These are phyloP conservation scores for Drosophila sp. DNA, from an alignment of 1,140 invertebrate species.

Conservation along the genomic window DNA sequence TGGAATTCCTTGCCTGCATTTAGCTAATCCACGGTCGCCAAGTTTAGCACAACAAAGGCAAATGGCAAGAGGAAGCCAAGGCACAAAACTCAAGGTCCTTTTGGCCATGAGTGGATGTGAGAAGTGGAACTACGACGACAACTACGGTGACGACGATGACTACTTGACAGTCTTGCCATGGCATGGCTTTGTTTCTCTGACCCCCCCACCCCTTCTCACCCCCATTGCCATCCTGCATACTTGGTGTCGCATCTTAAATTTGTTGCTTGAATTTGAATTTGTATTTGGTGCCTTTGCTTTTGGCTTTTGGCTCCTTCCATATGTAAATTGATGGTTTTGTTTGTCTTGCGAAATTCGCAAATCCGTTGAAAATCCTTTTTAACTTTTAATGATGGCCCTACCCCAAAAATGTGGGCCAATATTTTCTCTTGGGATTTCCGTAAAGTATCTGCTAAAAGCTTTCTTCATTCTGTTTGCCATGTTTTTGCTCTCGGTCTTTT, in stretches of 20 bases:
- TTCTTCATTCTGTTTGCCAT: slow-evolving; percentile 61
- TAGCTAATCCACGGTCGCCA: slow-evolving; percentile 68
- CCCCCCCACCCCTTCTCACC: neutral
- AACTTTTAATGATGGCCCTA: slow-evolving; percentile 75
- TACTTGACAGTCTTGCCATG: slow-evolving; percentile 69
- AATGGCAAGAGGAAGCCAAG: slow-evolving; percentile 45
- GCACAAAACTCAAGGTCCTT: slow-evolving; percentile 56
- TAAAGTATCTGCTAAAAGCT: slow-evolving; percentile 81
- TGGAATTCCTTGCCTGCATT: slow-evolving; percentile 60
- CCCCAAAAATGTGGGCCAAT: slow-evolving; percentile 63
- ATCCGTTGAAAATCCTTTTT: slow-evolving; percentile 81
- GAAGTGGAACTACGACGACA: slow-evolving; percentile 45
- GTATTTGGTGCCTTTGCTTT: slow-evolving; percentile 26
- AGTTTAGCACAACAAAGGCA: slow-evolving; percentile 69
- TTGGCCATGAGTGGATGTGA: slow-evolving; percentile 58
- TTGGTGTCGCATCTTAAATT: slow-evolving; percentile 53
- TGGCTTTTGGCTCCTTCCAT: slow-evolving; percentile 40
- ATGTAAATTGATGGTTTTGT: slow-evolving; percentile 69
- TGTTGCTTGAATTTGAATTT: slow-evolving; percentile 43
- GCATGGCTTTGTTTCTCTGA: slow-evolving; percentile 58
- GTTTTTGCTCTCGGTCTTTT: slow-evolving; percentile 6
- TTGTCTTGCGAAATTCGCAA: slow-evolving; percentile 67
- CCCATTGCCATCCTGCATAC: slow-evolving; percentile 25
- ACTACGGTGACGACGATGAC: slow-evolving; percentile 51
- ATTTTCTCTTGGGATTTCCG: slow-evolving; percentile 77